phyloP scores from a whole-genome alignment of 1,140 invertebrate species.

The Pseudomyrmex pallidus region DNA sequence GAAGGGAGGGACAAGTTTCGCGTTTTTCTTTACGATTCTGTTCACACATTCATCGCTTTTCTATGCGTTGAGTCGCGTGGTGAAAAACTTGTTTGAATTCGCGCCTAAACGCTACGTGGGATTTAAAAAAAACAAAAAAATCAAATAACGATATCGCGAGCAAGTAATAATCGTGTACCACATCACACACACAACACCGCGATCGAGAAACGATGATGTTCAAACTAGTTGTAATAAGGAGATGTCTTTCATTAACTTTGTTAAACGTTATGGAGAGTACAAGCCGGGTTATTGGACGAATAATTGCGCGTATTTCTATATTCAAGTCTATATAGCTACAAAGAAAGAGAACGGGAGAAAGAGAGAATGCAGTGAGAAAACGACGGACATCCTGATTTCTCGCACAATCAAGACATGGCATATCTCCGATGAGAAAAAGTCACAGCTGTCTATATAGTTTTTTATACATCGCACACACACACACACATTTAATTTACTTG shows the following conservation, averaged over 20 bases:
- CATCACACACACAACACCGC: conserved; percentile 60
- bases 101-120: conserved; percentile 55
- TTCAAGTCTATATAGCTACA: conserved; percentile 35
- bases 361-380: conserved; percentile 9
- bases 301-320: conserved; percentile 54
- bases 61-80: background rate
- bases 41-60: background rate
- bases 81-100: conserved; percentile 29
- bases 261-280: conserved; percentile 77
- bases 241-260: conserved; percentile 83
- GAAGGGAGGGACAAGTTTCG: background rate
- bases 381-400: conserved; percentile 9
- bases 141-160: conserved; percentile 25
- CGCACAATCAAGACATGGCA: conserved; percentile 56
- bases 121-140: conserved; percentile 35
- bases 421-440: conserved; percentile 17
- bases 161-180: conserved; percentile 57
- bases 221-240: conserved; percentile 76
- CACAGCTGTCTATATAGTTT: conserved; percentile 21
- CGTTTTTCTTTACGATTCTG: background rate
- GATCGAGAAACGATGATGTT: conserved; percentile 69
- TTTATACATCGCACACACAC: conserved; percentile 7
- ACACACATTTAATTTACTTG: background rate
- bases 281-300: conserved; percentile 71
- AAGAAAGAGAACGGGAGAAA: too few species aligned